phyloP scores from a whole-genome alignment of 2,888 invertebrate genomes.

The Theretra japonica region DNA sequence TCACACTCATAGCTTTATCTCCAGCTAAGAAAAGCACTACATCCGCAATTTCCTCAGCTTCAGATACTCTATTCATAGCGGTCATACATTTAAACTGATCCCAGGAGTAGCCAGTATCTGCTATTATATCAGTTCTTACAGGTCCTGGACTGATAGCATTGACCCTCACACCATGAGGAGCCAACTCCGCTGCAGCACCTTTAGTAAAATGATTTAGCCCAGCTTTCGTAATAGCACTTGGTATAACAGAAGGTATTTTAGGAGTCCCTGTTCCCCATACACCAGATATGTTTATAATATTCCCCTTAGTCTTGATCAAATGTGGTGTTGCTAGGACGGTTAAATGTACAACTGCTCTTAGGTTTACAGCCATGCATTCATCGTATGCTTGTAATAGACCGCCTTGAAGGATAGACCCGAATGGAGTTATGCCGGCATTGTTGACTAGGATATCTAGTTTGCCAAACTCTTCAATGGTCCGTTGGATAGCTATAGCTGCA shows the following conservation, averaged over 20 bases:
- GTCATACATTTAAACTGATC: neutral
- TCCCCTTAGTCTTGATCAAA: slow-evolving; percentile 53
- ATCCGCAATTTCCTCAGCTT: neutral
- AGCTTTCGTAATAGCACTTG: slow-evolving; percentile 10
- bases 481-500: slow-evolving; percentile 42
- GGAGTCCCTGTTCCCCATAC: slow-evolving; percentile 36
- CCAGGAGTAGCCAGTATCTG: neutral
- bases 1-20: slow-evolving; percentile 12
- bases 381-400: slow-evolving; percentile 53
- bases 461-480: slow-evolving; percentile 51
- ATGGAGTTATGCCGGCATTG: slow-evolving; percentile 50
- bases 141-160: slow-evolving; percentile 14
- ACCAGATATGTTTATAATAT: slow-evolving; percentile 62
- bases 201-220: slow-evolving; percentile 14
- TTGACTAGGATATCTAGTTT: slow-evolving; percentile 59
- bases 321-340: slow-evolving; percentile 52
- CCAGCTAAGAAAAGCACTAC: slow-evolving; percentile 1
- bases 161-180: slow-evolving; percentile 24
- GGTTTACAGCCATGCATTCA: slow-evolving; percentile 50
- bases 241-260: neutral
- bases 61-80: neutral
- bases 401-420: slow-evolving; percentile 41
- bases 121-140: neutral
- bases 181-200: neutral
- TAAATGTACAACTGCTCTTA: slow-evolving; percentile 50